Base-by-base conservation (phyloP, 2,888 invertebrate genomes). In the Brenthis daphne region DNA sequence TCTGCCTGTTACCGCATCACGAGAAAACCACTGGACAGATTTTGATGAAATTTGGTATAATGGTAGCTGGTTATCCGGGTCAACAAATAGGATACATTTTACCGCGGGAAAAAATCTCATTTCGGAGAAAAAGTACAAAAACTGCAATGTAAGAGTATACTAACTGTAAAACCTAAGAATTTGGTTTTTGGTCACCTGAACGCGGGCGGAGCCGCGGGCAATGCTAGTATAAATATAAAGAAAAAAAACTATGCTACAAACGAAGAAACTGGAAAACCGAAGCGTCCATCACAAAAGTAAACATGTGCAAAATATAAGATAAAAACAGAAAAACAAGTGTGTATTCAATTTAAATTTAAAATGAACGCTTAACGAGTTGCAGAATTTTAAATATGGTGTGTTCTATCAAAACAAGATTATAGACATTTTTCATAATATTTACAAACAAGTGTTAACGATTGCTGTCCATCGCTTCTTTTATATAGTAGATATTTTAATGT, bases 341-440 rank as follows among this genome's bases (percentile, higher is more conserved):
- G 37, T 48, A 57, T 58, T 57, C 51, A 68, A 72, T 72, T 72
- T 71, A 55, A 70, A 70, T 70, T 70, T 64, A 65, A 72, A 73
- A 70, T 69, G 60, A 65, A 68, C 58, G 63, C 53, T 60, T 60
- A 71, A 57, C 69, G 66, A 71, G 69, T 56, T 60, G 69, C 65
- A 57, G 70, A 67, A 72, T 74, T 71, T 67, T 69, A 74, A 70
- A 71, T 71, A 71, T 70, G 68, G 66, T 67, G 54, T 68, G 65
- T 65, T 64, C 55, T 51, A 47, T 64, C 65, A 57, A 63, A 66
- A 58, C 61, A 67, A 61, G 20, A 50, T 43, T 37, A 56, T 43
- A 56, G 16, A 6, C 14, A 48, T 56, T 29, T 53, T 5, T 63
- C 37, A n/a, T 37, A 53, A 11, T 13, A 6, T 3, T 6, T 3